Evolutionary conservation across 30 jellyfish, hydroid and myxozoan species (phyloP), one percentile per base, ranked within the genome.

Genomic region (Clytia hemisphaerica): DNA sequence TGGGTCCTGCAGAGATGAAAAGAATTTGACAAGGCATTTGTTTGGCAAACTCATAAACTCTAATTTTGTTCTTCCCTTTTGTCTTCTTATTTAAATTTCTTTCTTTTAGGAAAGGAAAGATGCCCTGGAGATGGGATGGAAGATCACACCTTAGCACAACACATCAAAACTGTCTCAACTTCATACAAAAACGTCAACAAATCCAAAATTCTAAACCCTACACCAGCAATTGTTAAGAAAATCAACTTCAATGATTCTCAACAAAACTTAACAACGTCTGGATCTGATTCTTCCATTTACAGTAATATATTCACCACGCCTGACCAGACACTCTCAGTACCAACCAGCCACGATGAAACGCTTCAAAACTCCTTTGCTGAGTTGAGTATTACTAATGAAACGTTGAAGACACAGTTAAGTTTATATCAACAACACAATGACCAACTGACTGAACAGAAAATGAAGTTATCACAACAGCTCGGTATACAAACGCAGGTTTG

Each of bases 401-500:
- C 57, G 3, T 63, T 83, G 75, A 58, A 83, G 46, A 22, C 83
- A 45, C 47, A 74, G 40, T 10, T 73, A 4, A 37, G 36, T 5
- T 57, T 30, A 0, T 72, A 50, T 40, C 79, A 83, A 58, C 74
- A 76, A 16, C 49, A 63, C 19, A 75, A 83, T 0, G 72, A 76
- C 26, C 69, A 51, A 36, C 33, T 83, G 4, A 59, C 71, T 21
- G 93, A 83, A 42, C 88, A 83, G 68, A 83, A 83, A 59, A 21
- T 83, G 72, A 76, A 74, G 36, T 28, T 83, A 7, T 83, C 95
- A 22, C 72, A 29, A 9, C 95, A 83, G 54, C 82, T 83, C 15
- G 95, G 92, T 2, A 53, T 71, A 36, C 95, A 83, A 76, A 75
- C 95, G 2, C 95, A 83, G 81, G 95, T 83, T 22, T 9, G n/a